Evolutionary conservation across 2,797 vertebrate species (phyloP).

Genomic region (Onychomys torridus): DNA sequence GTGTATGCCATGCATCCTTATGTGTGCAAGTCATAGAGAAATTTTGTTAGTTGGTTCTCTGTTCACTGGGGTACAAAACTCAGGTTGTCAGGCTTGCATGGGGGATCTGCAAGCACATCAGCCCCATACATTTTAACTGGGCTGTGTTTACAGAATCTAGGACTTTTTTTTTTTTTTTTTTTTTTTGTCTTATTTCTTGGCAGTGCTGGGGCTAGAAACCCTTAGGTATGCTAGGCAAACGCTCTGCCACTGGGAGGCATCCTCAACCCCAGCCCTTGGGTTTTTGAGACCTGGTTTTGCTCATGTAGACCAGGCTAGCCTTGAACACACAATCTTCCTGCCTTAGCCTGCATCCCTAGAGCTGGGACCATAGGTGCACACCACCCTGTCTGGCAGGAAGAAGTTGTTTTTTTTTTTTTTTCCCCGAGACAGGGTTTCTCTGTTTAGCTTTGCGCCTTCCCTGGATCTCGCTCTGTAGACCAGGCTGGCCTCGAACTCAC

Average conservation of each 20-base stretch:
- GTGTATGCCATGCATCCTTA: not conserved
- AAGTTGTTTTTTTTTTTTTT: too few species aligned
- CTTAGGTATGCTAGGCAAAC: not conserved
- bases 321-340: not conserved
- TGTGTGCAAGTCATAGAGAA: not conserved
- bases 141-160: not conserved
- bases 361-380: not conserved
- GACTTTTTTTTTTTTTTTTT: too few species aligned
- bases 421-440: too few species aligned
- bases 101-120: not conserved
- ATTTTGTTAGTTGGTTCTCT: not conserved
- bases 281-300: not conserved
- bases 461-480: too few species aligned
- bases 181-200: not conserved
- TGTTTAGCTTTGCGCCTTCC: too few species aligned
- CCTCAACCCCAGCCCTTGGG: not conserved
- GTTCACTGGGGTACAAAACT: not conserved
- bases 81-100: not conserved
- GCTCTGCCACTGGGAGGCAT: not conserved
- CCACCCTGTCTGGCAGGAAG: not conserved
- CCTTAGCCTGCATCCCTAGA: not conserved
- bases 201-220: not conserved
- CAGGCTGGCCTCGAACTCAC: too few species aligned
- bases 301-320: not conserved
- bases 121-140: not conserved